phyloP scores from a whole-genome alignment of 2,888 invertebrate species.

The Andrena hattorfiana region DNA sequence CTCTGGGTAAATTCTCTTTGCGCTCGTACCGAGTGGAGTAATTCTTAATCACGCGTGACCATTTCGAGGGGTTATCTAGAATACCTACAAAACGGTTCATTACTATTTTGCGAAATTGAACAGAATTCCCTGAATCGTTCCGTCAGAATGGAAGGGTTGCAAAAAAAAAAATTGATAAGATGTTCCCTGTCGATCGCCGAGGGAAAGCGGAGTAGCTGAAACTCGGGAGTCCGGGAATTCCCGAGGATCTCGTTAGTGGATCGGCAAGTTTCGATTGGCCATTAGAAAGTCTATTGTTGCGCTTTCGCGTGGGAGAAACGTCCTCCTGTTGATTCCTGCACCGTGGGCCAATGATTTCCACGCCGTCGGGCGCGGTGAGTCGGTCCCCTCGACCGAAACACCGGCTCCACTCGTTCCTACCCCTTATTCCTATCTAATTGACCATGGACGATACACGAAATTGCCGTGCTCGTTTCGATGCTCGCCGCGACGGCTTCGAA shows the following conservation, averaged over 20 bases:
- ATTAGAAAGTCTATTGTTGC: constrained; percentile 64
- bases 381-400: constrained; percentile 52
- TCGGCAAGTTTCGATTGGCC: constrained; percentile 62
- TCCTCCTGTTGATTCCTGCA: constrained; percentile 58
- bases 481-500: constrained; percentile 33
- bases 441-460: constrained; percentile 65
- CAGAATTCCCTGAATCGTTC: not conserved
- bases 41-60: too few relatives aligned
- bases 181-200: not conserved
- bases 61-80: too few relatives aligned
- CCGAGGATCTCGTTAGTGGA: constrained; percentile 58
- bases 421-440: constrained; percentile 71
- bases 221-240: constrained; percentile 32
- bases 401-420: constrained; percentile 53
- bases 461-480: constrained; percentile 40
- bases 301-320: constrained; percentile 40
- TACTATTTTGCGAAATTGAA: not conserved
- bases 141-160: not conserved
- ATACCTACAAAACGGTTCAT: too few relatives aligned
- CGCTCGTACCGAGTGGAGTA: too few relatives aligned
- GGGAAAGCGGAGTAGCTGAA: constrained; percentile 2
- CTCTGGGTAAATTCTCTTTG: too few relatives aligned
- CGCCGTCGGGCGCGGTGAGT: constrained; percentile 43
- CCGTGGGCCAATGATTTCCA: constrained; percentile 63
- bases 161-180: not conserved